Base-by-base conservation (phyloP, 2,113 vertebrate species). In the Mesocricetus auratus region DNA sequence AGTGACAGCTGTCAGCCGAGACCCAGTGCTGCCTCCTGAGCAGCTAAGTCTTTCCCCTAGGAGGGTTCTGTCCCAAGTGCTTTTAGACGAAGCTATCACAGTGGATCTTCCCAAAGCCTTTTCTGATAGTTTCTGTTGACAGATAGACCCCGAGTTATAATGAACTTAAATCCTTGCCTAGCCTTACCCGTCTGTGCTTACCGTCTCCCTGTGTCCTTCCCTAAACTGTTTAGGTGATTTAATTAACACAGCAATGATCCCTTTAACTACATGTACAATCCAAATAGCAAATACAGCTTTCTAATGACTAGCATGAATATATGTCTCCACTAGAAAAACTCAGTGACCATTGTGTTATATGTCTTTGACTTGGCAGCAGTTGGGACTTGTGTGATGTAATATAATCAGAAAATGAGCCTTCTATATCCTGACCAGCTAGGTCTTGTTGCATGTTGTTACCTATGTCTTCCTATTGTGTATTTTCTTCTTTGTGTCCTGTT, bases 251-350 rank as follows among this genome's bases (percentile, higher is more conserved):
- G 45, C 22, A 68, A 19, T 94, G 73, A 89, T 19, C 16, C 66
- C 85, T 94, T 94, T 47, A 89, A 47, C 50, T 47, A 95, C 73
- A 89, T 85, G 7, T 66, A 26, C 74, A 88, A 75, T 86, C 19
- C 11, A 78, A 78, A 33, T 50, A 62, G 95, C 3, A 69, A 16
- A 50, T 92, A 9, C 82, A 42, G 42, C 75, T 93, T 73, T 66
- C 17, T 74, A 68, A 89, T 83, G 22, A 94, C 36, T 82, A 95
- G 11, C 4, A 15, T 93, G 45, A 79, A 29, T 91, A 12, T 56
- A 62, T 73, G n/a, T 89, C 36, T 45, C 0, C 3, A 7, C 22
- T 89, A 81, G 79, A 79, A 91, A 79, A 75, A 13, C 50, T 90
- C 26, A 26, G n/a, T 66, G 26, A 74, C 22, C 39, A 86, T 83